phyloP scores from a whole-genome alignment of 2,797 vertebrate genomes.

The Glyptemys insculpta region DNA sequence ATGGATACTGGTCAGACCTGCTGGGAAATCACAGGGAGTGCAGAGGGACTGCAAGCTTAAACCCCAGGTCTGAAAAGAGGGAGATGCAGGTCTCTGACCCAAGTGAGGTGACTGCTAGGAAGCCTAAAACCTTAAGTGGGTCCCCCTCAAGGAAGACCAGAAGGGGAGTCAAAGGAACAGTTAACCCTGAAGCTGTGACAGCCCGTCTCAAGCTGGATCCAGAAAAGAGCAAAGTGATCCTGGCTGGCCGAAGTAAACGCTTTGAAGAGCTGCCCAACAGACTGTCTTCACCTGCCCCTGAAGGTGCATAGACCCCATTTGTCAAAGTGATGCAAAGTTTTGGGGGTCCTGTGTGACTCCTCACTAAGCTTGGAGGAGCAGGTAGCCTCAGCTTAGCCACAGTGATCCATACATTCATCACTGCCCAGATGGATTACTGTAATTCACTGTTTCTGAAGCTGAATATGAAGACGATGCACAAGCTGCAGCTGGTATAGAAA shows the following conservation, averaged over 20 bases:
- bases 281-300: neutral
- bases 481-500: neutral
- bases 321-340: accelerated
- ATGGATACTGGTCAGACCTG: neutral
- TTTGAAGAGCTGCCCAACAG: neutral
- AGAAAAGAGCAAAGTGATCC: neutral
- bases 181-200: neutral
- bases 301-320: accelerated
- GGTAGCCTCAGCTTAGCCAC: accelerated
- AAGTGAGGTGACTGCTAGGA: neutral
- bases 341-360: accelerated
- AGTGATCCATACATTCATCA: neutral
- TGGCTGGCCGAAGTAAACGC: neutral
- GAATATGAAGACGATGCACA: accelerated
- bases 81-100: neutral
- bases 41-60: neutral
- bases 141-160: neutral
- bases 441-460: neutral
- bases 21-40: neutral
- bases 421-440: neutral
- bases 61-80: neutral
- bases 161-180: neutral
- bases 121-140: neutral
- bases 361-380: accelerated
- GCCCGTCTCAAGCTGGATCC: accelerated